Percentiles rank a stretch among this genome's conserved stretches.
Conservation (phyloP, 2,797 vertebrate genomes). For the Gambelia wislizenii region DNA sequence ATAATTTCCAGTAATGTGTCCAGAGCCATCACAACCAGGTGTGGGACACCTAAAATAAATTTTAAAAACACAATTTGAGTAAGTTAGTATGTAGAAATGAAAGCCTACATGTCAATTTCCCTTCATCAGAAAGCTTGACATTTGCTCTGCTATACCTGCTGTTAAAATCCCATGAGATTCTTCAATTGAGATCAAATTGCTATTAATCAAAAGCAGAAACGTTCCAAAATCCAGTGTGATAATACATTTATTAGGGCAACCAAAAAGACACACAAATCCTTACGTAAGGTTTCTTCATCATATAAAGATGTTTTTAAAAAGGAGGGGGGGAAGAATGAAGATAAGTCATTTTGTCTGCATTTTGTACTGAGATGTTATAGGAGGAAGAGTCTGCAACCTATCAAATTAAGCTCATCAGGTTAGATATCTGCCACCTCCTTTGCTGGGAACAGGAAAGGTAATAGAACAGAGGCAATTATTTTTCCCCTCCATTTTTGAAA, state of each 20-base stretch:
- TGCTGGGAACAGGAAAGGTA: too few species aligned
- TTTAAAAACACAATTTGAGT: conserved; percentile 56
- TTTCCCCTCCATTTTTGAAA: too few species aligned
- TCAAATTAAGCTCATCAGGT: too few species aligned
- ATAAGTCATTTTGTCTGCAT: too few species aligned
- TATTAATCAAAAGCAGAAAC: conserved; percentile 33
- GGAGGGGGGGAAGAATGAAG: too few species aligned
- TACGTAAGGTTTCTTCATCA: too few species aligned
- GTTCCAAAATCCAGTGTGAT: neutral
- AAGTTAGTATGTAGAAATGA: conserved; percentile 45
- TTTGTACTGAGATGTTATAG: too few species aligned
- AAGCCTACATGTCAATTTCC: neutral
- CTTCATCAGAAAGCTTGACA: conserved; percentile 25
- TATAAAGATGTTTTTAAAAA: too few species aligned
- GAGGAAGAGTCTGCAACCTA: too few species aligned
- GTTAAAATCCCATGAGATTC: neutral
- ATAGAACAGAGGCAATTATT: too few species aligned
- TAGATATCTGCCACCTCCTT: too few species aligned
- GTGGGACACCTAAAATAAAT: conserved; percentile 93
- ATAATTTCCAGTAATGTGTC: conserved; percentile 99
- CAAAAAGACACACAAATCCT: neutral
- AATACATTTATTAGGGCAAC: neutral
- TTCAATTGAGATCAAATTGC: conserved; percentile 20
- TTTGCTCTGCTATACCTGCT: neutral
- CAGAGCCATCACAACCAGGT: conserved; percentile 98